Evolutionary conservation across 2,797 vertebrate species (phyloP).

Genomic region (Darevskia mixta): DNA sequence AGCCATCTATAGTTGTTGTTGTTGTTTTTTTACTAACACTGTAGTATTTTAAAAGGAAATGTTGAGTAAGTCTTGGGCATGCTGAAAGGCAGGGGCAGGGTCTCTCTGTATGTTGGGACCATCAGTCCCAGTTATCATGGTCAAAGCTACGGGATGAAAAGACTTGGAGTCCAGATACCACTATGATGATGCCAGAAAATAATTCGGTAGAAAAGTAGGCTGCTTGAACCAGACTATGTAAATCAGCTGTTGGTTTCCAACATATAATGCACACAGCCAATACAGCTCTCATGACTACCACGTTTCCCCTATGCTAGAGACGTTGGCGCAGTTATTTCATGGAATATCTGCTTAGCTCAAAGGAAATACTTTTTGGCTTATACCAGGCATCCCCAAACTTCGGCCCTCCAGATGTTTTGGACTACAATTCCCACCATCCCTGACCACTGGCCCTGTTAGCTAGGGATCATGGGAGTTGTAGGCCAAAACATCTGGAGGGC

Average conservation of each 20-base stretch:
- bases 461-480: too few relatives aligned
- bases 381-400: too few relatives aligned
- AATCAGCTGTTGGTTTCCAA: neutral
- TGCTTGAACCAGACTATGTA: neutral
- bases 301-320: neutral
- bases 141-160: neutral
- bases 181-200: neutral
- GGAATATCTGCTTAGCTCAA: neutral
- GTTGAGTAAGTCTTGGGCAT: neutral
- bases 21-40: neutral
- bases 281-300: neutral
- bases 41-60: slow-evolving; percentile 9
- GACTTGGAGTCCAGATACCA: neutral
- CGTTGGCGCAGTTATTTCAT: neutral
- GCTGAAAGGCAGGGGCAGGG: neutral
- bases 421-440: too few relatives aligned
- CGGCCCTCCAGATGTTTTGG: too few relatives aligned
- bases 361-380: neutral
- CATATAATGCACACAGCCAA: too few relatives aligned
- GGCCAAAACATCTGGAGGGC: too few relatives aligned
- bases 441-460: too few relatives aligned
- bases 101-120: neutral
- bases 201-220: neutral
- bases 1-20: neutral
- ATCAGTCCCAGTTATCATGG: neutral